A percentile compares a stretch with the other conserved stretches of the same genome.
These are phyloP conservation scores for Hippocampus abdominalis DNA, from an alignment of 2,113 vertebrate species.

Conservation along the genomic window DNA sequence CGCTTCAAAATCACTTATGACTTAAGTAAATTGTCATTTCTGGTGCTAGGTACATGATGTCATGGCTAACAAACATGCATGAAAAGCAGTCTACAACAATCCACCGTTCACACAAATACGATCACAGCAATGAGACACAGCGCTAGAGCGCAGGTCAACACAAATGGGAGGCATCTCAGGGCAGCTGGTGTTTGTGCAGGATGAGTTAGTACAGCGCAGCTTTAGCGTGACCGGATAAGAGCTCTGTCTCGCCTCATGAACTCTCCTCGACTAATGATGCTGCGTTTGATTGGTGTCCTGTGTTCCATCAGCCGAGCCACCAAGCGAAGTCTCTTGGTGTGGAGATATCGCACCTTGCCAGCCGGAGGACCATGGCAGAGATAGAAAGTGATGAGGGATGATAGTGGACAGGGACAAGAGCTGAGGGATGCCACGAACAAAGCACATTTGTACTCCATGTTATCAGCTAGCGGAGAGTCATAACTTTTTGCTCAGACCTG, in stretches of 20 bases:
- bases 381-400: slow-evolving; percentile 48
- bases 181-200: slow-evolving; percentile 17
- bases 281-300: slow-evolving; percentile 48
- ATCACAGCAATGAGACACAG: slow-evolving; percentile 17
- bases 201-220: slow-evolving; percentile 25
- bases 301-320: slow-evolving; percentile 42
- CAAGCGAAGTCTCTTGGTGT: slow-evolving; percentile 42
- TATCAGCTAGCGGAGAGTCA: slow-evolving; percentile 43
- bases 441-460: slow-evolving; percentile 40
- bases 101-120: slow-evolving; percentile 18
- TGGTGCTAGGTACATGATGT: not conserved
- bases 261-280: slow-evolving; percentile 53
- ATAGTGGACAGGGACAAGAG: slow-evolving; percentile 22
- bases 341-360: slow-evolving; percentile 69
- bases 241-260: slow-evolving; percentile 24
- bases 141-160: slow-evolving; percentile 7
- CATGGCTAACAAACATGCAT: not conserved
- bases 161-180: slow-evolving; percentile 6
- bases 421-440: slow-evolving; percentile 36
- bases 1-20: not conserved
- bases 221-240: slow-evolving; percentile 48
- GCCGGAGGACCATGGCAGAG: slow-evolving; percentile 67
- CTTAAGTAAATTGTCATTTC: not conserved
- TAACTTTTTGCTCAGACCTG: slow-evolving; percentile 12
- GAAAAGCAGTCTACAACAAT: slow-evolving; percentile 1